phyloP scores from a whole-genome alignment of 2,797 vertebrate species.

The Iguana delicatissima region DNA sequence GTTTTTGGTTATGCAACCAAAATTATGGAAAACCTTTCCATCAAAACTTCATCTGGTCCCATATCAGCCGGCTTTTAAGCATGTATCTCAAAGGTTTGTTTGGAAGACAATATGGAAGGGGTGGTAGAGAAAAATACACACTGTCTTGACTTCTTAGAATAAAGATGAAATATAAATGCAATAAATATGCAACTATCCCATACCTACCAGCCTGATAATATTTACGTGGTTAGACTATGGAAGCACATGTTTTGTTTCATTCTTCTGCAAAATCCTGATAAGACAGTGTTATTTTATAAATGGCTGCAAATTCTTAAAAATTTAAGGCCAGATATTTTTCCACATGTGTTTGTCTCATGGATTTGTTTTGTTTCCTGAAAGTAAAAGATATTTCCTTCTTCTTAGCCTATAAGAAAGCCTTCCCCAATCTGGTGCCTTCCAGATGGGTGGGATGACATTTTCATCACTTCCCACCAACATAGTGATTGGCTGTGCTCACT shows the following conservation, averaged over 20 bases:
- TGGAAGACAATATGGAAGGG: background rate
- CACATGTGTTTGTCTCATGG: background rate
- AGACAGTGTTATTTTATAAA: background rate
- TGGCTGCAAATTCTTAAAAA: background rate
- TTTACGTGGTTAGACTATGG: background rate
- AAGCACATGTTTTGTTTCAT: background rate
- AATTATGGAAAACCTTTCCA: background rate
- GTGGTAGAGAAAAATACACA: background rate
- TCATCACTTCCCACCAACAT: background rate
- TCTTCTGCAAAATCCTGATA: background rate
- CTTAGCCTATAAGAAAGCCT: background rate
- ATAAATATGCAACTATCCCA: too few relatives aligned
- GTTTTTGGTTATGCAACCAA: background rate
- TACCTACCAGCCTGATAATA: background rate
- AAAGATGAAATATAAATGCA: background rate
- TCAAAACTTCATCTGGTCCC: background rate
- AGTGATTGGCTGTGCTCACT: background rate
- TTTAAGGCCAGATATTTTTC: background rate
- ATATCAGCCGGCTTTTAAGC: background rate
- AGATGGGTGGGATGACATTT: background rate
- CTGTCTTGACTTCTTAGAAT: background rate
- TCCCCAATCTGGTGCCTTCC: background rate
- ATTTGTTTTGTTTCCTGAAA: slow-evolving; percentile 20
- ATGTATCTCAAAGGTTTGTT: background rate
- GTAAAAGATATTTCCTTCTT: slow-evolving; percentile 38